A percentile compares a stretch with the other conserved stretches of the same genome.
These are phyloP conservation scores for Leucoraja ocellata DNA, from an alignment of 2,797 vertebrate genomes.

Conservation along the genomic window DNA sequence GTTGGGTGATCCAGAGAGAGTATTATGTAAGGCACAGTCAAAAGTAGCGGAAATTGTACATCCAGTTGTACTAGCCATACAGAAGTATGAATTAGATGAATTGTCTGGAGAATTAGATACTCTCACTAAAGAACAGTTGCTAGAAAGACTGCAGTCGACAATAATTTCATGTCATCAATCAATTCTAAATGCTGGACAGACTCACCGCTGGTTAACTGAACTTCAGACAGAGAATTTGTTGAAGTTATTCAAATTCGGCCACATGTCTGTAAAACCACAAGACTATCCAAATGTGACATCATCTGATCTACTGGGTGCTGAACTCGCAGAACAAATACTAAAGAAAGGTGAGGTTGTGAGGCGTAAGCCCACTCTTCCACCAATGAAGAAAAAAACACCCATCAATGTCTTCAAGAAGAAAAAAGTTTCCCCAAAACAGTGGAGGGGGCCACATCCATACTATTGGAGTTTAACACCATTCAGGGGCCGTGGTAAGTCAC, in stretches of 20 bases:
- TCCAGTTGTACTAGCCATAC: conserved; percentile 15
- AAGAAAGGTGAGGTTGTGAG: background rate
- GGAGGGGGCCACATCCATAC: background rate
- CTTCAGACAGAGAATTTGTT: conserved; percentile 17
- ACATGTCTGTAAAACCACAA: background rate
- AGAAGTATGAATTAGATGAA: conserved; percentile 30
- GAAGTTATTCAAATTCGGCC: conserved; percentile 16
- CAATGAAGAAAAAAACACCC: background rate
- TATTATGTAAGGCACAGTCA: conserved; percentile 15
- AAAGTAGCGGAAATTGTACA: conserved; percentile 27
- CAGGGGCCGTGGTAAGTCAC: conserved; percentile 5
- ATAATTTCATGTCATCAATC: conserved; percentile 27
- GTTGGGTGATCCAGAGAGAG: conserved; percentile 10
- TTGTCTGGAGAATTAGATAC: conserved; percentile 24
- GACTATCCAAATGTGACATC: conserved; percentile 22
- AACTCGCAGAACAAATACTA: background rate
- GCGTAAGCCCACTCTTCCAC: background rate
- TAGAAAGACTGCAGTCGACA: conserved; percentile 21
- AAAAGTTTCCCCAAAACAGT: background rate
- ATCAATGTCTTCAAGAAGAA: background rate
- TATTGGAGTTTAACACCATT: background rate
- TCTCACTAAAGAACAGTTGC: background rate
- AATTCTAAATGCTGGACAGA: conserved; percentile 16
- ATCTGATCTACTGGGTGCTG: background rate
- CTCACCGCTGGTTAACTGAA: background rate